phyloP scores from a whole-genome alignment of 2,888 invertebrate species.

The Metallyticus violacea region DNA sequence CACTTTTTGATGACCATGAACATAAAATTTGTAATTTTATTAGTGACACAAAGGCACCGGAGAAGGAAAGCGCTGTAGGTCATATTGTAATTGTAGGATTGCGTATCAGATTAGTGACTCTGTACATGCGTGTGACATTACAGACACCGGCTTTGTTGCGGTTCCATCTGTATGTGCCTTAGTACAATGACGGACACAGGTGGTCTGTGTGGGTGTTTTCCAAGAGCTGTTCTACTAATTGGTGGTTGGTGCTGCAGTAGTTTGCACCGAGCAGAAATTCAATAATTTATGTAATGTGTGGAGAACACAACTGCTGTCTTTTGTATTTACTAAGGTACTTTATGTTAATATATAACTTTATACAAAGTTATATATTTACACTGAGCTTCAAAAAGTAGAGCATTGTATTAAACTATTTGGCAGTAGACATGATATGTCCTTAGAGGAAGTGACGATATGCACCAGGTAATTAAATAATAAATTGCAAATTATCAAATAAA shows the following conservation, averaged over 20 bases:
- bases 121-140: not conserved
- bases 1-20: too few species aligned
- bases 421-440: too few species aligned
- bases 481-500: too few species aligned
- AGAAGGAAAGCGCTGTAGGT: not conserved
- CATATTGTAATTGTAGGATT: not conserved
- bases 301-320: not conserved
- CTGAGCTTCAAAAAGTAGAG: too few species aligned
- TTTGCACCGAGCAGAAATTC: not conserved
- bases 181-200: not conserved
- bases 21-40: too few species aligned
- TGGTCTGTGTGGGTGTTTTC: not conserved
- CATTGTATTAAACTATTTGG: too few species aligned
- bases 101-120: not conserved
- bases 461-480: too few species aligned
- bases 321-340: not conserved
- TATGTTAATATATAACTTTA: too few species aligned
- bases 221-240: not conserved
- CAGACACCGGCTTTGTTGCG: not conserved
- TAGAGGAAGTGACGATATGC: too few species aligned
- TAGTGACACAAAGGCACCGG: not conserved
- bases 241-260: not conserved
- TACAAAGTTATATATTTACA: too few species aligned
- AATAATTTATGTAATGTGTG: not conserved
- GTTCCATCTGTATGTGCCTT: not conserved